Evolutionary conservation across 2,113 vertebrate genomes (phyloP).

Genomic region (Vicugna pacos): DNA sequence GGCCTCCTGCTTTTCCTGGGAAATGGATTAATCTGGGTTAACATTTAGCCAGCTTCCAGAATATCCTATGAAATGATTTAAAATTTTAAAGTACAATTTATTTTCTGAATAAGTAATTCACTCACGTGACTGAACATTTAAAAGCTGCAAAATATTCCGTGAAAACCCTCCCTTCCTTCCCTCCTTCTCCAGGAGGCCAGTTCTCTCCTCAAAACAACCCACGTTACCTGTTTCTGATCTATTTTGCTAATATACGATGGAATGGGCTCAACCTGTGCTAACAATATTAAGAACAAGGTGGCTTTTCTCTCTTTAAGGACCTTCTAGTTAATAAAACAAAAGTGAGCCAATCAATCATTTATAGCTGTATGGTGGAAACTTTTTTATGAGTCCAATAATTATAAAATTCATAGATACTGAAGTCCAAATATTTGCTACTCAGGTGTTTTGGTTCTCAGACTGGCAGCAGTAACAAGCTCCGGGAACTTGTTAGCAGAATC

Average conservation of each 20-base stretch:
- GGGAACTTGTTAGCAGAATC: neutral
- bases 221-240: neutral
- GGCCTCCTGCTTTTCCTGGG: neutral
- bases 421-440: neutral
- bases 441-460: neutral
- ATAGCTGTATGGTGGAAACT: neutral
- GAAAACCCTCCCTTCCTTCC: neutral
- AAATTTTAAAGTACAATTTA: conserved; percentile 50
- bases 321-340: neutral
- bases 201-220: neutral
- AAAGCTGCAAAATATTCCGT: neutral
- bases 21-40: conserved; percentile 61
- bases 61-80: conserved; percentile 39
- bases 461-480: neutral
- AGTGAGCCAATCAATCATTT: neutral
- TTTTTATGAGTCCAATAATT: neutral
- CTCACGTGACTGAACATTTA: neutral
- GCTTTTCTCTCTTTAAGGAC: neutral
- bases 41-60: conserved; percentile 62
- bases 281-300: neutral
- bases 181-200: neutral
- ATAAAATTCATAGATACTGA: neutral
- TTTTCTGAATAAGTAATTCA: conserved; percentile 54
- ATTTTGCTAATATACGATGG: neutral
- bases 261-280: neutral